Evolutionary conservation across 1,140 invertebrate species (phyloP), one percentile per base, ranked within the genome.

Genomic region (Apis florea): DNA sequence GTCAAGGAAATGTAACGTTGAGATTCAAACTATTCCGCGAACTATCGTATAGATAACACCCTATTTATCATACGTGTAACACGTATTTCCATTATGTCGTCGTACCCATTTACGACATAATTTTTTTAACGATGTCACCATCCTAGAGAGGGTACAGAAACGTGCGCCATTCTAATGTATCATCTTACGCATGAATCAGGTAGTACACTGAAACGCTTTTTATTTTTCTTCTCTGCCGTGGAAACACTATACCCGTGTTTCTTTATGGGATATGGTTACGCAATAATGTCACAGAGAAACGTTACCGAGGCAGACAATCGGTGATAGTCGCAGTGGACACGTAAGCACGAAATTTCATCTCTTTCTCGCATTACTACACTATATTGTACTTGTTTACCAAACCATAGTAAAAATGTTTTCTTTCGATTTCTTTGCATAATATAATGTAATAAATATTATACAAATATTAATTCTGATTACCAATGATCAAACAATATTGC

Each of bases 191-290:
- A 47, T 24, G 79, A 81, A 75, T 75, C 31, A 24, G 13, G 51
- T 58, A 66, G 51, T 58, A 66, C 78, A 66, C 58, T 56, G 70
- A 31, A 75, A 67, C 53, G 47, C 15, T 75, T 66, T 66, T 64
- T 75, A 24, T 67, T 63, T 51, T 40, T 10, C 40, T 66, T 47
- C 59, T 70, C 56, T 59, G n/a, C 47, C 31, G 58, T 40, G 63
- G 72, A 75, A 75, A 73, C 78, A 66, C 59, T 63, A 73, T 80
- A 80, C 53, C 24, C 51, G 63, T 53, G 71, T 51, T 53, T 67
- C 71, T 75, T 75, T 58, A 75, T 81, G 63, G 72, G 78, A 24
- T 81, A 81, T 24, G 63, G 63, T 81, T 75, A 81, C 79, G 63
- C 53, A 81, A 81, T 75, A 75, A 59, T 63, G n/a, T 53, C 61